A percentile compares a stretch with the other conserved stretches of the same genome.
These are phyloP conservation scores for Melanostigma gelatinosum DNA, from an alignment of 2,113 vertebrate genomes.

Conservation along the genomic window DNA sequence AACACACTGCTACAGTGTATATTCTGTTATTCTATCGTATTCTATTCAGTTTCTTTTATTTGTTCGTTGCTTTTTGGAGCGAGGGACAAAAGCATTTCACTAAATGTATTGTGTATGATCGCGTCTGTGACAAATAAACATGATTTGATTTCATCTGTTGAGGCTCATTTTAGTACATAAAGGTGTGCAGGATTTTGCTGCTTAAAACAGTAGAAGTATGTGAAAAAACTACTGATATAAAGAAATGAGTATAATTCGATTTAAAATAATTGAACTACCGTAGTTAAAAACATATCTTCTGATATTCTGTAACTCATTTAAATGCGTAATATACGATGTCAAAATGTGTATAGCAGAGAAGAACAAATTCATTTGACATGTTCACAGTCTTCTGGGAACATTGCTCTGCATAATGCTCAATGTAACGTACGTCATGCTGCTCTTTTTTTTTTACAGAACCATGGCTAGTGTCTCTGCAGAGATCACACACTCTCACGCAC, in stretches of 20 bases:
- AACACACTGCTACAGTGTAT: not conserved
- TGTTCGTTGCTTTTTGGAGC: not conserved
- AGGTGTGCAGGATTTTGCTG: not conserved
- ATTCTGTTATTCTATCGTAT: not conserved
- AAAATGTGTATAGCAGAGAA: not conserved
- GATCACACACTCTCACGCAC: not conserved
- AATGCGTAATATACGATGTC: not conserved
- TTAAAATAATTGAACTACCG: not conserved
- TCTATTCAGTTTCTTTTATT: not conserved
- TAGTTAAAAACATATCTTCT: not conserved
- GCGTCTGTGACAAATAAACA: not conserved
- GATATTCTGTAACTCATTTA: not conserved
- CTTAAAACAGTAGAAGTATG: not conserved
- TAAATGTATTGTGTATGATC: not conserved
- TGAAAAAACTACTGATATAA: not conserved
- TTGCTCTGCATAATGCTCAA: slow-evolving; percentile 54
- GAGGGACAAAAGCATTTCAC: not conserved
- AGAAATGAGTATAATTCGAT: not conserved
- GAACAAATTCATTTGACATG: slow-evolving; percentile 6
- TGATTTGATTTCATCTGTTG: not conserved
- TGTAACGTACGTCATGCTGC: slow-evolving; percentile 37
- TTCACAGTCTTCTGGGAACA: slow-evolving; percentile 38
- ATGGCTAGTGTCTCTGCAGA: not conserved
- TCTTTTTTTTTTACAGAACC: slow-evolving; percentile 33
- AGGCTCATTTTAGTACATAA: not conserved